Evolutionary conservation across 2,797 vertebrate species (phyloP), one percentile per base, ranked within the genome.

Genomic region (Mormyrus hasselquistii): DNA sequence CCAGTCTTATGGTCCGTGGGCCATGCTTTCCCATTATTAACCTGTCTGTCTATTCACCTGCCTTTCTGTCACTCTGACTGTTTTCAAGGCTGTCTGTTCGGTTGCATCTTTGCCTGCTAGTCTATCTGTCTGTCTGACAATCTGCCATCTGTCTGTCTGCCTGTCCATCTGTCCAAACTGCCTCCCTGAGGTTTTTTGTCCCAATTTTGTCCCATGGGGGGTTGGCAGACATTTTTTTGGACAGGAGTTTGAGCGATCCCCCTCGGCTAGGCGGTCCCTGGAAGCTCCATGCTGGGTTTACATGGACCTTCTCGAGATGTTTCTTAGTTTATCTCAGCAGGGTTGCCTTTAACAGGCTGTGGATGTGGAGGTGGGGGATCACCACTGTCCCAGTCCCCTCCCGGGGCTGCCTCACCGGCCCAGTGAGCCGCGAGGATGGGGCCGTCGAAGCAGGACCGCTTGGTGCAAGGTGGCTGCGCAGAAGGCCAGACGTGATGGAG

Each of bases 221-320:
- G 12, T 89, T 86, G 76, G 55, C 79, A 52, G 69, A 69, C 22
- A 89, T 89, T 88, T 87, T 92, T 89, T 53, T 1, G n/a, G 44
- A n/a, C 1, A 47, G 34, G n/a, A 84, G 82, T 50, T 2, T 16
- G 79, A 83, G 47, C 7, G n/a, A 49, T 10, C 38, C 38, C 49
- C 41, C 7, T 49, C 8, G 3, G 82, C 82, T 50, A 22, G 82
- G 82, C 76, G 2, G 8, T 49, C 38, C 76, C 41, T 7, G 69
- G 69, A 73, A 73, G 69, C 25, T 73, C 69, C 25, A 10, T 38
- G 91, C 90, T 90, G 41, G 90, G 91, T 92, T 93, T 90, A 93
- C 95, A 94, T 94, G 93, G 93, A 93, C 84, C 92, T 9, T 94
- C 94, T 94, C 93, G 94, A 94, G 91, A 93, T 94, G 92, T 94